Conservation (phyloP, 2,888 invertebrate genomes). For the Epicampocera succincta region DNA sequence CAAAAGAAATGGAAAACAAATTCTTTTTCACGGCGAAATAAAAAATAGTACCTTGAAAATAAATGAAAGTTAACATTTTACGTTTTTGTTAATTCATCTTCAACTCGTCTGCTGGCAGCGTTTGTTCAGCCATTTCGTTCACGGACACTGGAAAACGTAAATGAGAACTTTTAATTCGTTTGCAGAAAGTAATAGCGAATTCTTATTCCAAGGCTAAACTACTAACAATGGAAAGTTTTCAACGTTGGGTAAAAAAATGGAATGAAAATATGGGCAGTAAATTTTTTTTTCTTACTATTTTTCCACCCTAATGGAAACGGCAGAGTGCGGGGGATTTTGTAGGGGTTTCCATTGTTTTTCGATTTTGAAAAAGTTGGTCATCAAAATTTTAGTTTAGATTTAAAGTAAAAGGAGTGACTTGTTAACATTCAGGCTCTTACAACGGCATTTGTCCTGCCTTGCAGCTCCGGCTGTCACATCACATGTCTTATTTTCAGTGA, state of each 20-base stretch:
- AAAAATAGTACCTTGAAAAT: conserved; percentile 8
- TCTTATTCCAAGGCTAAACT: not conserved
- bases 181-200: not conserved
- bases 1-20: not conserved
- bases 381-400: too few relatives aligned
- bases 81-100: conserved; percentile 4
- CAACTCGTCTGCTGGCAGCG: not conserved
- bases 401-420: too few relatives aligned
- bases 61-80: not conserved
- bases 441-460: too few relatives aligned
- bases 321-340: too few relatives aligned
- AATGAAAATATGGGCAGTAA: too few relatives aligned
- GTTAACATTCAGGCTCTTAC: too few relatives aligned
- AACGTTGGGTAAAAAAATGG: not conserved
- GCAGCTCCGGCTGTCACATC: too few relatives aligned
- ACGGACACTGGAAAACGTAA: not conserved
- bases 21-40: not conserved
- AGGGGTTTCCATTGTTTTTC: too few relatives aligned
- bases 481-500: too few relatives aligned
- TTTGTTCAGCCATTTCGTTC: not conserved
- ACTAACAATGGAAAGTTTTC: not conserved
- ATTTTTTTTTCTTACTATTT: too few relatives aligned
- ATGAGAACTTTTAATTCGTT: conserved; percentile 1
- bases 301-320: too few relatives aligned
- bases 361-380: too few relatives aligned